phyloP scores from a whole-genome alignment of 2,888 invertebrate genomes.

The Drosophila testacea region DNA sequence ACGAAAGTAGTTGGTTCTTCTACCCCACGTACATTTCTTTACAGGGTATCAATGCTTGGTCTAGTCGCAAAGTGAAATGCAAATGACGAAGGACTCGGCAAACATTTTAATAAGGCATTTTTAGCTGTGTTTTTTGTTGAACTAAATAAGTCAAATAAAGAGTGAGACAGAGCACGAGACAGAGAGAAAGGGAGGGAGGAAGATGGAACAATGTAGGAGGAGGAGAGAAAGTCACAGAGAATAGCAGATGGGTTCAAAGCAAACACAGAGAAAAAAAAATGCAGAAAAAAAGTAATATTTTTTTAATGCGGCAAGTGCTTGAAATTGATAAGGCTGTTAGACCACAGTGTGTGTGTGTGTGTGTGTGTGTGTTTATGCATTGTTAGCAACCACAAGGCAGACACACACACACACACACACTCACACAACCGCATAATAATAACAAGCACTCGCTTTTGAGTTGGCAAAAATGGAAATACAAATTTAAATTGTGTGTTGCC shows the following conservation, averaged over 20 bases:
- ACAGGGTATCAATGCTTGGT: conserved; percentile 16
- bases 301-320: conserved; percentile 72
- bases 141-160: conserved; percentile 74
- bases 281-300: conserved; percentile 54
- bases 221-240: not conserved
- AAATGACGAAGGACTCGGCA: conserved; percentile 60
- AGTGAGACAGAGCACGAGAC: not conserved
- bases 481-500: conserved; percentile 61
- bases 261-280: conserved; percentile 31
- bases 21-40: not conserved
- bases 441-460: conserved; percentile 21
- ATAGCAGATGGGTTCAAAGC: conserved; percentile 38
- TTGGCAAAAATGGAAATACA: conserved; percentile 55
- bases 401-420: conserved; percentile 24
- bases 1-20: not conserved
- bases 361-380: conserved; percentile 37
- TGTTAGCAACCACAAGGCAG: conserved; percentile 57
- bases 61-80: conserved; percentile 63
- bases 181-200: not conserved
- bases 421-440: conserved; percentile 18
- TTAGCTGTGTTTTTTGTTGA: conserved; percentile 34
- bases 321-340: conserved; percentile 73
- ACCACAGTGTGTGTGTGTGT: conserved; percentile 29
- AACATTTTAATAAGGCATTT: conserved; percentile 72
- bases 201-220: not conserved